A percentile compares a stretch with the other conserved stretches of the same genome.
These are phyloP conservation scores for Malacoraja senta DNA, from an alignment of 2,797 vertebrate genomes.

Conservation along the genomic window DNA sequence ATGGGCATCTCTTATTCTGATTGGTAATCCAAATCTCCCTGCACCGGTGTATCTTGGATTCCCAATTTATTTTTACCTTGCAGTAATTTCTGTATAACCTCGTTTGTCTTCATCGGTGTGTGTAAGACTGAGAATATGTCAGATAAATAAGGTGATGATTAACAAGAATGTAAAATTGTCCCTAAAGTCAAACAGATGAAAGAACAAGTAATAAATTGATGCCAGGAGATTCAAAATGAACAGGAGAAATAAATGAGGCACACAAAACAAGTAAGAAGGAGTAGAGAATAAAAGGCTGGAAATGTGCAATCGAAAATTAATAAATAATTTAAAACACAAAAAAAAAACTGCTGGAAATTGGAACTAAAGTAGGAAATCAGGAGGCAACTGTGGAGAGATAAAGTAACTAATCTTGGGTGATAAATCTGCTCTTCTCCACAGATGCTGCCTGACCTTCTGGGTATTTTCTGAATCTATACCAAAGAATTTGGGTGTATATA, in stretches of 20 bases:
- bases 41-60: neutral
- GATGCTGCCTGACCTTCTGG: too few species aligned
- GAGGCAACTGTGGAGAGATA: too few species aligned
- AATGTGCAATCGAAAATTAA: neutral
- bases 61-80: neutral
- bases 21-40: neutral
- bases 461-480: too few species aligned
- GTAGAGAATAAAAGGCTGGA: neutral
- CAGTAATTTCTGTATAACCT: neutral
- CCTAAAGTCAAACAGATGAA: neutral
- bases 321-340: neutral
- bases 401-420: too few species aligned
- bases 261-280: neutral
- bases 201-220: conserved; percentile 14
- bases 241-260: neutral
- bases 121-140: neutral
- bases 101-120: neutral
- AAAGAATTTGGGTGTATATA: too few species aligned
- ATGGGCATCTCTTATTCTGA: too few species aligned
- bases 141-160: neutral
- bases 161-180: neutral
- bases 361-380: too few species aligned
- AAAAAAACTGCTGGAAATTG: too few species aligned
- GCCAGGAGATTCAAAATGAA: neutral
- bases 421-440: too few species aligned